Evolutionary conservation across 1,140 invertebrate species (phyloP), one percentile per base, ranked within the genome.

Genomic region (Papilio xuthus): DNA sequence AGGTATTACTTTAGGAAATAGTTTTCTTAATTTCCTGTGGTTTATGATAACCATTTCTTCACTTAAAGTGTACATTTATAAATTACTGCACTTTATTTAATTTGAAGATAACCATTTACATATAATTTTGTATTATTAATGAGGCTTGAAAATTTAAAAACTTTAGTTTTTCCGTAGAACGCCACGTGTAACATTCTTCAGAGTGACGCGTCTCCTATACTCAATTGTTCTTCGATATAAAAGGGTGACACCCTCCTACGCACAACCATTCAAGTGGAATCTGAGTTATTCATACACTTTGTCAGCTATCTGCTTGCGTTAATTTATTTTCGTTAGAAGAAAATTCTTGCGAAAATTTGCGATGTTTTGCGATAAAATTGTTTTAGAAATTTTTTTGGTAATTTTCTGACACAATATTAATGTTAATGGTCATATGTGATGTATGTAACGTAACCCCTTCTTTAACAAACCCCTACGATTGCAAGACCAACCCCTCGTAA

Each of bases 241-340:
- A 85, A 85, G 90, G 90, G 88, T 89, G 90, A 87, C 88, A 90
- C 90, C 91, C 88, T 91, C 88, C 88, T 83, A 89, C 89, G 85
- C 84, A 88, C 84, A 82, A 87, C 84, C 86, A 88, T 90, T 91
- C 81, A 88, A 91, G 88, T 91, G 89, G 89, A 89, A 89, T 83
- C 82, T 85, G 84, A 85, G 84, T 85, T 88, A 86, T 84, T 83
- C 73, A 75, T 75, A 75, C 53, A 75, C 53, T 56, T 60, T 75
- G 73, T 75, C 73, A 42, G 32, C 32, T 37, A n/a, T 53, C 50
- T 20, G 47, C 9, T 28, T 20, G 53, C 32, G 50, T 75, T 23
- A 60, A 56, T 37, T 60, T 75, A 15, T 47, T 18, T 44, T 23
- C 15, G 15, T 28, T 56, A 60, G 3, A 60, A 26, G 56, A 26